Conservation (phyloP, 1,140 invertebrate genomes). For the Musca vetustissima region DNA sequence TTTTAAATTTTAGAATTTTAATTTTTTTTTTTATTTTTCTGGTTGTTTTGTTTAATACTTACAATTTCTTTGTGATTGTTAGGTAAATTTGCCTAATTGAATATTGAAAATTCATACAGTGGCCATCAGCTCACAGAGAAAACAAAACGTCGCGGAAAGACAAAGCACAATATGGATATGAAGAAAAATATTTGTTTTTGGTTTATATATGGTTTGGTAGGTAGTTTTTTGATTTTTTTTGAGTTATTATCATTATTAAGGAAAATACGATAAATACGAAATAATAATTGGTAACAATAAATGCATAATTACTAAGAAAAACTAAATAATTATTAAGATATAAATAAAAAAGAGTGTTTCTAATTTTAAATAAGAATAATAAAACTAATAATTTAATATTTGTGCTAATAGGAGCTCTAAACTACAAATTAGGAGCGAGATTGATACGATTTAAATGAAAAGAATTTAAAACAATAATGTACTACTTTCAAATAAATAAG, state of each 20-base stretch:
- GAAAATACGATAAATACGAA: constrained; percentile 14
- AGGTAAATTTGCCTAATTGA: constrained; percentile 26
- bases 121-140: constrained; percentile 56
- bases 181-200: constrained; percentile 49
- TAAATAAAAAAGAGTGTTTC: no score
- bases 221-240: background rate
- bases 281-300: constrained; percentile 19
- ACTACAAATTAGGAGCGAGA: no score
- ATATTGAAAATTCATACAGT: constrained; percentile 42
- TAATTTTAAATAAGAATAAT: no score
- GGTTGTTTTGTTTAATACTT: constrained; percentile 30
- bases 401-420: no score
- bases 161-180: constrained; percentile 53
- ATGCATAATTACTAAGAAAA: background rate
- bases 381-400: no score
- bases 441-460: no score
- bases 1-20: background rate
- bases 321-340: no score
- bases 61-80: constrained; percentile 32
- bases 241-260: background rate
- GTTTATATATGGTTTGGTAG: constrained; percentile 6
- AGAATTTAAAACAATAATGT: no score
- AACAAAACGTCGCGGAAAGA: constrained; percentile 55
- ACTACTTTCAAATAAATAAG: no score
- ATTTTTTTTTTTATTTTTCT: constrained; percentile 24